These are phyloP conservation scores for Lycia hirtaria DNA, from an alignment of 2,888 invertebrate genomes.

Conservation along the genomic window DNA sequence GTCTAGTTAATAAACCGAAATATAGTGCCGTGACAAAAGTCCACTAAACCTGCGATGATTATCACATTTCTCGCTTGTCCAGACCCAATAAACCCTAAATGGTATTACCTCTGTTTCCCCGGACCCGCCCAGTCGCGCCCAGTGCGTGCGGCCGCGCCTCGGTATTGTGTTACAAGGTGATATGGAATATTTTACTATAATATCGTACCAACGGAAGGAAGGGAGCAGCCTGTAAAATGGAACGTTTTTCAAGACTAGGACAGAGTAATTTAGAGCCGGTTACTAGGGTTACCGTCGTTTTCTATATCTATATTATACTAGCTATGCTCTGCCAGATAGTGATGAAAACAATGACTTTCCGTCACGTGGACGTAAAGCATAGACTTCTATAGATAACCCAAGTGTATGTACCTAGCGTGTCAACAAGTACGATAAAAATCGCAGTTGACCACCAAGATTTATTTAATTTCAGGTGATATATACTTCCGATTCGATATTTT, in stretches of 20 bases:
- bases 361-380: no score
- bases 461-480: no score
- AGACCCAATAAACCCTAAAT: constrained; percentile 28
- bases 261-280: background rate
- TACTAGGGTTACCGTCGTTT: no score
- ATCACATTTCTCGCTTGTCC: constrained; percentile 34
- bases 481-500: no score
- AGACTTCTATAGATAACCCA: no score
- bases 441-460: no score
- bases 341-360: no score
- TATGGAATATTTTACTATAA: constrained; percentile 22
- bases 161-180: constrained; percentile 29
- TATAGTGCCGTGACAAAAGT: constrained; percentile 23
- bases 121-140: constrained; percentile 29
- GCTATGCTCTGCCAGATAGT: no score
- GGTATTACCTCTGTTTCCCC: constrained; percentile 16
- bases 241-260: background rate
- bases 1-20: constrained; percentile 14
- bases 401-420: no score
- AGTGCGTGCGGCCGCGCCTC: constrained; percentile 20
- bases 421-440: no score
- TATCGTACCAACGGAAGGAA: constrained; percentile 16
- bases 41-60: constrained; percentile 22
- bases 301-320: no score
- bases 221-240: constrained; percentile 8